phyloP scores from a whole-genome alignment of 1,140 invertebrate species.

The Pantala flavescens region DNA sequence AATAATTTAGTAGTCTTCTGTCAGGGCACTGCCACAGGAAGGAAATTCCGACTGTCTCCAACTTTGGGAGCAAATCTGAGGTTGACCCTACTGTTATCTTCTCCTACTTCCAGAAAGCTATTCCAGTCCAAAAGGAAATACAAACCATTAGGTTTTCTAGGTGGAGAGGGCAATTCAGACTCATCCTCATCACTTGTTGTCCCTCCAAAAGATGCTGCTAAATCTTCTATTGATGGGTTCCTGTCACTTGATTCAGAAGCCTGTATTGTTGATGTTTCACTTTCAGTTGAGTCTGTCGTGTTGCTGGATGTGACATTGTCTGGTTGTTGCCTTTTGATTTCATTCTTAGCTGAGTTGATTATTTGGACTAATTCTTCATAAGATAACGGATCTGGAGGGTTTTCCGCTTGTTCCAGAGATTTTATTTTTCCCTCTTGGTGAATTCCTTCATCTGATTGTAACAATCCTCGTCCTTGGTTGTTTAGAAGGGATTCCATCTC shows the following conservation, averaged over 20 bases:
- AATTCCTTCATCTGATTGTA: not conserved
- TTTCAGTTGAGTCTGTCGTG: slow-evolving; percentile 12
- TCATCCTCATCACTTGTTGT: slow-evolving; percentile 32
- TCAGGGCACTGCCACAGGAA: slow-evolving; percentile 56
- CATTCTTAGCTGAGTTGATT: slow-evolving; percentile 34
- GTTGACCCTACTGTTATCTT: slow-evolving; percentile 58
- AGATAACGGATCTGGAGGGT: slow-evolving; percentile 34
- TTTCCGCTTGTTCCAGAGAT: slow-evolving; percentile 13
- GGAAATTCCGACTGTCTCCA: slow-evolving; percentile 62
- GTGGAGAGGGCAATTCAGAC: slow-evolving; percentile 45
- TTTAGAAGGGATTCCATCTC: not conserved
- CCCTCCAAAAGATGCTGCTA: slow-evolving; percentile 67
- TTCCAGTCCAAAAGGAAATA: slow-evolving; percentile 79
- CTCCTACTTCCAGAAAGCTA: slow-evolving; percentile 66
- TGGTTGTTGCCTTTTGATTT: slow-evolving; percentile 36
- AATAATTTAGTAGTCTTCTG: not conserved
- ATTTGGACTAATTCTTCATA: slow-evolving; percentile 34
- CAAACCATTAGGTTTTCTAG: slow-evolving; percentile 53
- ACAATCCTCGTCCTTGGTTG: not conserved
- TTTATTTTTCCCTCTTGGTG: not conserved
- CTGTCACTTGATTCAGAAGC: slow-evolving; percentile 25
- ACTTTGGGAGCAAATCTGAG: slow-evolving; percentile 66
- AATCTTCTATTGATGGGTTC: slow-evolving; percentile 44
- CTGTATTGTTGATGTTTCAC: slow-evolving; percentile 22
- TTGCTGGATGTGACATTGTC: slow-evolving; percentile 20